A percentile compares a stretch with the other conserved stretches of the same genome.
Conservation (phyloP, 2,113 vertebrate species). For the Dasypus novemcinctus region DNA sequence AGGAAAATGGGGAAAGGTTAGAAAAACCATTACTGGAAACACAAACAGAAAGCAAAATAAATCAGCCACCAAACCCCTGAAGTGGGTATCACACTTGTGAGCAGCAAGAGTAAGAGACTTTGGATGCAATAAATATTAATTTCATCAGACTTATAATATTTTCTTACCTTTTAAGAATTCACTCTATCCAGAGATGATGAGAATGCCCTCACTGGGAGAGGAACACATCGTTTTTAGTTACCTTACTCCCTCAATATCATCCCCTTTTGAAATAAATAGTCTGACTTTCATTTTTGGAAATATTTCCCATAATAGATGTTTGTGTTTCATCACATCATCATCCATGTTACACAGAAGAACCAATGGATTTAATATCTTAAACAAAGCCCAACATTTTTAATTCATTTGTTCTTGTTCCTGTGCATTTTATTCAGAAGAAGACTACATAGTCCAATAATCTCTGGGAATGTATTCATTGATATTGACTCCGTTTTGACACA, state of each 20-base stretch:
- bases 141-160: neutral
- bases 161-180: neutral
- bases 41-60: neutral
- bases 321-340: neutral
- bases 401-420: constrained; percentile 11
- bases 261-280: constrained; percentile 34
- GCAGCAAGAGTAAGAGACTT: neutral
- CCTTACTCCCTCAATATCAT: neutral
- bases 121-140: neutral
- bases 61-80: neutral
- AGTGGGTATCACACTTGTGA: neutral
- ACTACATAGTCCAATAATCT: neutral
- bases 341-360: neutral
- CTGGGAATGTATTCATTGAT: neutral
- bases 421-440: constrained; percentile 25
- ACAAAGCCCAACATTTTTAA: neutral
- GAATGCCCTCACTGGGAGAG: neutral
- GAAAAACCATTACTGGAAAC: neutral
- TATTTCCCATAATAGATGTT: constrained; percentile 14
- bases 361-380: neutral
- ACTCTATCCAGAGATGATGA: neutral
- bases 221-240: constrained; percentile 7
- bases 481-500: neutral
- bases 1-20: neutral
- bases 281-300: constrained; percentile 44